Evolutionary conservation across 2,113 vertebrate species (phyloP).

Genomic region (Opisthocomus hoazin): DNA sequence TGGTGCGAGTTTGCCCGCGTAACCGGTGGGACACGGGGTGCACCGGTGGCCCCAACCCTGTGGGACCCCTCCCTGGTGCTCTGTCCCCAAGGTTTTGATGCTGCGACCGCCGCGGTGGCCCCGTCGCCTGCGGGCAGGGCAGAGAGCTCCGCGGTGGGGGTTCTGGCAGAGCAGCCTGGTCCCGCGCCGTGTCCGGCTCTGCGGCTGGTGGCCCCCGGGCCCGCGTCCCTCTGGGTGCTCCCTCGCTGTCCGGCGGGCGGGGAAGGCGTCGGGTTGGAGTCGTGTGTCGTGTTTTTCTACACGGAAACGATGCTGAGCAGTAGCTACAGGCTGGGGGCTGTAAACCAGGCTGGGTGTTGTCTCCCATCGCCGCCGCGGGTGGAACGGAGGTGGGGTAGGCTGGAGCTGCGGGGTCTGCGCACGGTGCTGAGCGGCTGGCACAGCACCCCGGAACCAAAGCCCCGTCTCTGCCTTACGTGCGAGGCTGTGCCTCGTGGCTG

Average conservation of each 20-base stretch:
- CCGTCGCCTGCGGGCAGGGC: not conserved
- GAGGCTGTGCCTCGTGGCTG: not conserved
- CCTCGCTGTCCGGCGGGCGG: accelerated
- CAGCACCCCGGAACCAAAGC: too few relatives aligned
- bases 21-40: accelerated
- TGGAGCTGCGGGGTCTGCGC: not conserved
- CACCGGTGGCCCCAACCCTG: not conserved
- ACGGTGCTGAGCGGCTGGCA: not conserved
- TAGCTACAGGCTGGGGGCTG: not conserved
- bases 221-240: not conserved
- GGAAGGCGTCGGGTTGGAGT: not conserved
- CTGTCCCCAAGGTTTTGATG: not conserved
- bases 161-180: not conserved
- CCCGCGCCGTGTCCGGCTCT: accelerated
- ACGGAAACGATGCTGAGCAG: not conserved
- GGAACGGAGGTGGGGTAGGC: not conserved
- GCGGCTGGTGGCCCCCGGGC: accelerated
- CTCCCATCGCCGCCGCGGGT: too few relatives aligned
- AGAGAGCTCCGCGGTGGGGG: not conserved
- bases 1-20: not conserved
- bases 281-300: not conserved
- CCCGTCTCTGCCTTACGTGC: not conserved
- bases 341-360: not conserved
- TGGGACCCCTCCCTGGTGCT: not conserved
- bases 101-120: not conserved